These are phyloP conservation scores for Melanotaenia nigrans DNA, from an alignment of 2,797 vertebrate species.

Conservation along the genomic window DNA sequence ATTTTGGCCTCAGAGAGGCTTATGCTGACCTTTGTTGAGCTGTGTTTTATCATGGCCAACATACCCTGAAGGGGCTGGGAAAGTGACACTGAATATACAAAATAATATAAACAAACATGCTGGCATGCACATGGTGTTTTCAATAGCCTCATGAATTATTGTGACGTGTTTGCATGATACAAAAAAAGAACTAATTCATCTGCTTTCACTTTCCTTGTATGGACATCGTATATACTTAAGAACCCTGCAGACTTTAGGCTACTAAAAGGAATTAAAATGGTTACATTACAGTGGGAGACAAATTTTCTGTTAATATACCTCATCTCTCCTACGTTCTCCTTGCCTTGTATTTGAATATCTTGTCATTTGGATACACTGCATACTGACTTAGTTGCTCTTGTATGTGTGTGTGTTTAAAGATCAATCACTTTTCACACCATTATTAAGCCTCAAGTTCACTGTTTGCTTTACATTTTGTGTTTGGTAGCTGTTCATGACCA, in stretches of 20 bases:
- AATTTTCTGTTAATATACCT: not conserved
- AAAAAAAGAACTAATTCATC: not conserved
- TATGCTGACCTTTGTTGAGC: slow-evolving; percentile 45
- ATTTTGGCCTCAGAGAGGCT: slow-evolving; percentile 14
- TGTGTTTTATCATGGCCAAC: slow-evolving; percentile 42
- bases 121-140: not conserved
- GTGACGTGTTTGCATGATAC: slow-evolving; percentile 14
- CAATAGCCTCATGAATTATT: not conserved
- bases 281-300: slow-evolving; percentile 40
- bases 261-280: slow-evolving; percentile 59
- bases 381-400: slow-evolving; percentile 36
- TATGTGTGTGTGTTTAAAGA: slow-evolving; percentile 50
- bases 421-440: slow-evolving; percentile 55
- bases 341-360: slow-evolving; percentile 60
- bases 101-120: not conserved
- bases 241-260: slow-evolving; percentile 22
- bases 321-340: slow-evolving; percentile 3
- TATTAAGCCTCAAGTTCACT: slow-evolving; percentile 58
- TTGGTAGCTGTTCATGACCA: slow-evolving; percentile 1
- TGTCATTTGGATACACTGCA: slow-evolving; percentile 40
- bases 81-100: not conserved
- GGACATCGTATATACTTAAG: not conserved
- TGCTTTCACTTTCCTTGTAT: not conserved
- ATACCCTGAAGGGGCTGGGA: slow-evolving; percentile 12
- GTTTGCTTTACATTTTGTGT: slow-evolving; percentile 24